Conservation (phyloP, 1,140 invertebrate species). For the Drosophila gunungcola region DNA sequence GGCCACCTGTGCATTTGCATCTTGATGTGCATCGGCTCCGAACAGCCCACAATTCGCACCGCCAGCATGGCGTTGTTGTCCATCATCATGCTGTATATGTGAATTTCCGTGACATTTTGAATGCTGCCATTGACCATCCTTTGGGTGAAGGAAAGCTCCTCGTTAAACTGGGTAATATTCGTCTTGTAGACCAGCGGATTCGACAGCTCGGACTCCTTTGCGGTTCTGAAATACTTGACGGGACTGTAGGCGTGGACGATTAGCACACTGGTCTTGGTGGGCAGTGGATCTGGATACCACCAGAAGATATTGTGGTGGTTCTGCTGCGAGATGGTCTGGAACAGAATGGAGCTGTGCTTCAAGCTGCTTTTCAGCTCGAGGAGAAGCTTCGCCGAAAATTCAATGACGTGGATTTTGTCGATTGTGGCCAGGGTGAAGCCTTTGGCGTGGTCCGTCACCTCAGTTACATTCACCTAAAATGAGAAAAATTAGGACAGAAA, state of each 20-base stretch:
- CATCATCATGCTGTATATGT: conserved; percentile 22
- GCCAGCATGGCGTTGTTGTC: conserved; percentile 9
- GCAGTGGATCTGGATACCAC: conserved; percentile 35
- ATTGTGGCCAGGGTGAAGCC: conserved; percentile 3
- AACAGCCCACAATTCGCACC: conserved; percentile 18
- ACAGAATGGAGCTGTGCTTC: conserved; percentile 3
- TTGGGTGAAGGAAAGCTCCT: neutral
- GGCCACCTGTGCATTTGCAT: conserved; percentile 23
- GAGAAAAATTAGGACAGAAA: neutral
- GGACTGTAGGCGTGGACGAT: conserved; percentile 23
- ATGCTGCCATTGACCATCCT: conserved; percentile 31
- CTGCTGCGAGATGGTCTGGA: conserved; percentile 37
- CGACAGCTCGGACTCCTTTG: neutral
- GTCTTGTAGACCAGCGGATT: conserved; percentile 16
- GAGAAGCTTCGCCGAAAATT: conserved; percentile 1
- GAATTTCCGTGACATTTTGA: neutral
- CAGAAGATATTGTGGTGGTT: conserved; percentile 24
- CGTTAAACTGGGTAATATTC: conserved; percentile 16
- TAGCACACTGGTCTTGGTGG: conserved; percentile 13
- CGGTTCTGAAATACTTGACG: rapidly evolving
- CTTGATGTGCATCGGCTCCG: conserved; percentile 6
- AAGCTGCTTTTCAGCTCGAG: neutral
- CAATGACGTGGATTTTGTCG: conserved; percentile 1
- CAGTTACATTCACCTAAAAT: conserved; percentile 12
- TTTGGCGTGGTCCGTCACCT: neutral